Evolutionary conservation across 2,113 vertebrate species (phyloP), one percentile per base, ranked within the genome.

Genomic region (Blennius ocellaris): DNA sequence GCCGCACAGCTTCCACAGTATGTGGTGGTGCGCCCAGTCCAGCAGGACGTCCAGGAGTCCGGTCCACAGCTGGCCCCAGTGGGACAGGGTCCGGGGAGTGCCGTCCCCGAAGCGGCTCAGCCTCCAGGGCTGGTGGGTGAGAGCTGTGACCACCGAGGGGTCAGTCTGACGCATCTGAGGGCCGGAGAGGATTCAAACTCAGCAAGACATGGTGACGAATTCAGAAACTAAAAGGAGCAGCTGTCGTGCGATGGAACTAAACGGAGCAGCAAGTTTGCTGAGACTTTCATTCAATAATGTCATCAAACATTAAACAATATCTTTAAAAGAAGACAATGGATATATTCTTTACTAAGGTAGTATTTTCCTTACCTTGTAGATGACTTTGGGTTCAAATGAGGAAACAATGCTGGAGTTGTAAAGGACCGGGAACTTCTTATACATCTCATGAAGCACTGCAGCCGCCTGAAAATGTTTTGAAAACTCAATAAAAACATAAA

Each of bases 321-420:
- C 12, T 30, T 56, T 52, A 30, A 30, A 9, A 9, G 5, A 37
- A 47, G 21, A 14, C 3, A 6, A 43, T 14, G 5, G 41, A n/a
- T 5, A 1, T 30, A 1, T 11, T 67, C n/a, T 37, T 8, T 39
- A 5, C 10, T 10, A 5, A 11, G 12, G 36, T 1, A 38, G 15
- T 7, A 14, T 17, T 55, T 12, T 5, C 10, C 5, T 54, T 90
- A 98, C 97, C 95, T 97, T 98, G 89, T 98, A 98, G 88, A 98
- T 96, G 84, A 98, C 95, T 84, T 95, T 95, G 56, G 97, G 97
- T 73, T 96, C 94, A 89, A 99, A 98, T 11, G 97, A 99, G 63
- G 94, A 97, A 80, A 99, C 96, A 0, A 99, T 59, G 70, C 97
- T 98, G 79, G 66, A 93, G 85, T 96, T 95, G 82, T 98, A 97